Evolutionary conservation across 2,888 invertebrate genomes (phyloP), one percentile per base, ranked within the genome.

Genomic region (Corythucha ciliata): DNA sequence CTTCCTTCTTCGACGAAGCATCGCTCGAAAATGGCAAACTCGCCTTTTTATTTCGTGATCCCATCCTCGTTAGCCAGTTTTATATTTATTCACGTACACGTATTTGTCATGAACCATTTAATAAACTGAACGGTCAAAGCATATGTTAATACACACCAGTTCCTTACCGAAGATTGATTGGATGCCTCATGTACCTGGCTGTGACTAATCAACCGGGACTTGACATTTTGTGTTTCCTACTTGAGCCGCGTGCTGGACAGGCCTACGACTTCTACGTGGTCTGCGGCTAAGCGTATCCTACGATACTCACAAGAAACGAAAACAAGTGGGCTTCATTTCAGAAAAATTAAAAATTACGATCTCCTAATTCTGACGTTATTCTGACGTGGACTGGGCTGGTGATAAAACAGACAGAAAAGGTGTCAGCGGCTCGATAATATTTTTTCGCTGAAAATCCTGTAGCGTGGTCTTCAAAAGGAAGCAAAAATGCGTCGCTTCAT

Each of bases 131-230:
- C n/a, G n/a, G n/a, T n/a, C n/a, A n/a, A n/a, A n/a, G n/a, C n/a
- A n/a, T n/a, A n/a, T n/a, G n/a, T n/a, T n/a, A n/a, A n/a, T n/a
- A n/a, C n/a, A n/a, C n/a, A n/a, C n/a, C n/a, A n/a, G 50, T 37
- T 18, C 54, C 54, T 4, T 57, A 57, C 25, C 25, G 52, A 36
- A 51, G 55, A 39, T 32, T 55, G 4, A 41, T 57, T 25, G 55
- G 55, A 20, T 49, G 47, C 29, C 20, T 57, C 6, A 45, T 39
- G n/a, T 57, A 56, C 22, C 10, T 57, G 14, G 49, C 53, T 29
- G 51, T 49, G 16, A 53, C 40, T 21, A 33, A 50, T 37, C 32
- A 53, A 41, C 51, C 55, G 6, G n/a, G 53, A 57, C 27, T 49
- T 53, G 4, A 21, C 44, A 10, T 55, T 40, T 32, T 29, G 29